Base-by-base conservation (phyloP, 64 coral and sea anemone species). In the Actinia equina region DNA sequence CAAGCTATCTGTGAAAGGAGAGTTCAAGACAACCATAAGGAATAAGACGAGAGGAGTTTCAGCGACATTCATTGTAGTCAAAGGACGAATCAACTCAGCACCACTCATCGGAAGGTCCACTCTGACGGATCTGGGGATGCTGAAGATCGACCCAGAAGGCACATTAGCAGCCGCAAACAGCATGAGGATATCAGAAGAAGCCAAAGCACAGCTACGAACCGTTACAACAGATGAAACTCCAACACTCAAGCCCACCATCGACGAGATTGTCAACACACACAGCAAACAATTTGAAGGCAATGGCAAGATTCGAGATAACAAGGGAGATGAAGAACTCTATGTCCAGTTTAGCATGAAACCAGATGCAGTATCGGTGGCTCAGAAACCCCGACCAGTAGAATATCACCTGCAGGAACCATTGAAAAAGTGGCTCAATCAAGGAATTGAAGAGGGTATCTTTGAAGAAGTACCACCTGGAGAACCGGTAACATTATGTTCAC, bases 1-100 rank as follows among this genome's bases (percentile, higher is more conserved):
- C n/a, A n/a, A n/a, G n/a, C 86, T 95, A 70, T 13, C 30, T 27
- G 87, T 95, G 30, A 95, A 92, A 76, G 82, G 89, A 74, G 86
- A 91, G 17, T 91, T 95, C 46, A 84, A 83, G 44, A 71, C 89
- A 64, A 91, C 59, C 15, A 45, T 86, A 10, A 45, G 86, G 45
- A 95, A 95, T 67, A 83, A 91, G 57, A 91, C 93, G 30, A 64
- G 93, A 84, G 86, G 89, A 71, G 55, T n/a, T 43, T 37, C n/a
- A 80, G 89, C 81, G 85, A 95, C 52, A 79, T 94, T 90, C 9
- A 22, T 94, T 65, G 85, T 90, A 70, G 88, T 88, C 42, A 88
- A 84, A 84, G 70, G 92, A 17, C 79, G 79, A 37, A 37, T 37
- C 30, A 77, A 94, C 53, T 90, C 86, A 71, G 76, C 93, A 79